Evolutionary conservation across 2,113 vertebrate species (phyloP).

Genomic region (Thoracochromis brauschi): DNA sequence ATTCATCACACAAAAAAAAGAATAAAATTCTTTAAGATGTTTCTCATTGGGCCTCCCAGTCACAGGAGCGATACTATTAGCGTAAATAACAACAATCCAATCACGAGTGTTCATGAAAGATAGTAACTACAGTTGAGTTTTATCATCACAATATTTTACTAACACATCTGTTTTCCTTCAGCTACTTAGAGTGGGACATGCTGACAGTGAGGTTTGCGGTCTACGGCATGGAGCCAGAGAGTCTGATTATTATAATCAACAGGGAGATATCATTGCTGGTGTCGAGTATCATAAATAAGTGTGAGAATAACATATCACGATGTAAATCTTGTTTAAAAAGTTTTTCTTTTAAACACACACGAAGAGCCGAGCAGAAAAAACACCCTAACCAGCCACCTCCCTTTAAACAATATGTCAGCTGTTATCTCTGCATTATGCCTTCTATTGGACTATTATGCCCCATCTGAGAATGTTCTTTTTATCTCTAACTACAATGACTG

Average conservation of each 20-base stretch:
- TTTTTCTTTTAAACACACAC: neutral
- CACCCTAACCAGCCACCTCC: neutral
- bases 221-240: neutral
- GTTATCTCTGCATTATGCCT: neutral
- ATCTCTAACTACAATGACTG: constrained; percentile 25
- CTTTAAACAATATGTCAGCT: constrained; percentile 22
- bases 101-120: neutral
- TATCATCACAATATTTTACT: neutral
- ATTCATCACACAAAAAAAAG: neutral
- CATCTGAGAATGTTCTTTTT: constrained; percentile 25
- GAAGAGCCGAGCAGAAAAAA: neutral
- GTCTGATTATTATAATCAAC: neutral
- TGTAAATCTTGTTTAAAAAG: neutral
- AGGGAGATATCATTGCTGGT: neutral
- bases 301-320: neutral
- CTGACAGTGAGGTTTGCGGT: neutral
- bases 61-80: neutral
- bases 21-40: neutral
- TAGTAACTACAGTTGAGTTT: neutral
- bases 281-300: neutral
- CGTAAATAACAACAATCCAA: neutral
- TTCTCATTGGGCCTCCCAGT: neutral
- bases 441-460: constrained; percentile 6
- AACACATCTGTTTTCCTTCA: neutral
- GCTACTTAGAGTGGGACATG: neutral